Conservation (phyloP, 2,888 invertebrate species). For the Drosophila robusta region DNA sequence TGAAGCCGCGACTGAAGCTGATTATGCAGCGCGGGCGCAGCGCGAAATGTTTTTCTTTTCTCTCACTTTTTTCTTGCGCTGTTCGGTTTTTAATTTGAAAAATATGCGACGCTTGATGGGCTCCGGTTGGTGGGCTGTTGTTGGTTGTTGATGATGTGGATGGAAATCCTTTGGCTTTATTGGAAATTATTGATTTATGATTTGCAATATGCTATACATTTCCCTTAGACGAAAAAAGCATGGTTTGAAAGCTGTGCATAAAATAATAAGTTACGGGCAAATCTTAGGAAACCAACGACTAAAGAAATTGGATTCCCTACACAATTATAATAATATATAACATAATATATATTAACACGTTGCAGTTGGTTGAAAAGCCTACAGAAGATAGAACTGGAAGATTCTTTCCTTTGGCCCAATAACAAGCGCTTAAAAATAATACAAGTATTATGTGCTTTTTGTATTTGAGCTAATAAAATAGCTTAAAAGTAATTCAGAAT, state of each 20-base stretch:
- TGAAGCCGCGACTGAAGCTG: conserved; percentile 40
- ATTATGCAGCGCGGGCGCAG: conserved; percentile 68
- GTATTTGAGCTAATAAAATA: too few relatives aligned
- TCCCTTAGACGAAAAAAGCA: neutral
- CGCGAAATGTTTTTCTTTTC: conserved; percentile 59
- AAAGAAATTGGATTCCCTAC: neutral
- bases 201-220: conserved; percentile 48
- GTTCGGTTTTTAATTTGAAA: conserved; percentile 80
- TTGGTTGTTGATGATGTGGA: conserved; percentile 38
- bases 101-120: conserved; percentile 77
- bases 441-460: too few relatives aligned
- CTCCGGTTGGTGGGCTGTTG: conserved; percentile 27
- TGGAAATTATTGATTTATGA: conserved; percentile 75
- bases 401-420: too few relatives aligned
- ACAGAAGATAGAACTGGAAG: too few relatives aligned
- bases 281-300: neutral
- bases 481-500: too few relatives aligned
- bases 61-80: conserved; percentile 30
- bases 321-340: neutral
- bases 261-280: neutral
- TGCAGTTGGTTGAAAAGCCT: too few relatives aligned
- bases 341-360: too few relatives aligned
- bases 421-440: too few relatives aligned
- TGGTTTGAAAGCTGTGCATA: neutral
- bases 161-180: conserved; percentile 65